Evolutionary conservation across 2,797 vertebrate genomes (phyloP).

Genomic region (Rhabdophis nuchalis): DNA sequence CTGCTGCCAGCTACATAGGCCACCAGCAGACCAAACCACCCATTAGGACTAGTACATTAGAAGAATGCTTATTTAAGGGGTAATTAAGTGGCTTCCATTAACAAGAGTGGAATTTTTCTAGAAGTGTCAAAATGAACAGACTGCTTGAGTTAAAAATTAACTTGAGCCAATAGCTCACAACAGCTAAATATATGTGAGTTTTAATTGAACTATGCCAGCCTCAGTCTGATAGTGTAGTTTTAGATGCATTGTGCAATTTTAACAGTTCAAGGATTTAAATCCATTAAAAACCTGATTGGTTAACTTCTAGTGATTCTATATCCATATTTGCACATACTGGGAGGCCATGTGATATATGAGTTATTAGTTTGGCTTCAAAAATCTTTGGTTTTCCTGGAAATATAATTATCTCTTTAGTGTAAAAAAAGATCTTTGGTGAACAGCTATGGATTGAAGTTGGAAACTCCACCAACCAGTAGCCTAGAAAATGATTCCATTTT

Average conservation of each 20-base stretch:
- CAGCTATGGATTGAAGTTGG: not conserved
- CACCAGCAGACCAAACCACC: too few relatives aligned
- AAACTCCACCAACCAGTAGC: not conserved
- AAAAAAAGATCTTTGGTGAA: not conserved
- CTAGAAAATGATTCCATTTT: not conserved
- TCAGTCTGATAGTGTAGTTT: not conserved
- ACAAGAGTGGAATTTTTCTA: not conserved
- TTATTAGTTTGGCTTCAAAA: not conserved
- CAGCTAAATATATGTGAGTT: not conserved
- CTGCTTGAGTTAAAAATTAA: not conserved
- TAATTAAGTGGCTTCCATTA: not conserved
- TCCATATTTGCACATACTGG: not conserved
- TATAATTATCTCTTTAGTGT: not conserved
- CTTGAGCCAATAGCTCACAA: not conserved
- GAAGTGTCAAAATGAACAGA: not conserved
- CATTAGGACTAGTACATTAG: not conserved
- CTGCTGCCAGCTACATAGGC: too few relatives aligned
- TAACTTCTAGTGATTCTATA: not conserved
- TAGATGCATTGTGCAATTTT: not conserved
- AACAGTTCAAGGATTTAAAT: not conserved
- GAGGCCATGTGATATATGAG: not conserved
- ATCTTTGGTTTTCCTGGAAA: not conserved
- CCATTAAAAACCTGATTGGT: not conserved
- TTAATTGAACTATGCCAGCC: not conserved
- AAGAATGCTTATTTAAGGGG: not conserved